Evolutionary conservation across 2,888 invertebrate genomes (phyloP).

Genomic region (Drosophila hamatofila): DNA sequence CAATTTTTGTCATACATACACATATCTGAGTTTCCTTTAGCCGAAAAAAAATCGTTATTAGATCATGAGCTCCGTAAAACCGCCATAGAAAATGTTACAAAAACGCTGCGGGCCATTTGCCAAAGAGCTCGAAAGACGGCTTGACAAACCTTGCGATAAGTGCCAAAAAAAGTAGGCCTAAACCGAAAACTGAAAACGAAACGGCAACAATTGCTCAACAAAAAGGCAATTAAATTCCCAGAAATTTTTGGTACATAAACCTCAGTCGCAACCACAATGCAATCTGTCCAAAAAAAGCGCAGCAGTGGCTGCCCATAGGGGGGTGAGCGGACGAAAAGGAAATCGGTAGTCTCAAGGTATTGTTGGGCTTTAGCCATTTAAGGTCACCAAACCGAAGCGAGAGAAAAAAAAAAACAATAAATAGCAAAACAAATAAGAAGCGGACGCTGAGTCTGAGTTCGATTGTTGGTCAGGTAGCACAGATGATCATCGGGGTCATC

Average conservation of each 20-base stretch:
- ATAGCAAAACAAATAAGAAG: constrained; percentile 56
- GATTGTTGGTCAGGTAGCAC: constrained; percentile 47
- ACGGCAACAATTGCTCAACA: constrained; percentile 51
- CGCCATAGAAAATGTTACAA: constrained; percentile 61
- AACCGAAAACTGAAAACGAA: constrained; percentile 34
- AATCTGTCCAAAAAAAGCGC: constrained; percentile 45
- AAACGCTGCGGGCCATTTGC: constrained; percentile 74
- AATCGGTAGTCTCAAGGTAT: constrained; percentile 42
- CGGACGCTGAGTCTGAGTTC: constrained; percentile 17
- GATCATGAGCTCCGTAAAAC: constrained; percentile 57
- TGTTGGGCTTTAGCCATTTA: constrained; percentile 41
- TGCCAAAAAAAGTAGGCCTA: constrained; percentile 35
- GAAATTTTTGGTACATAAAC: constrained; percentile 50
- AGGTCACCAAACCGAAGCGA: constrained; percentile 38
- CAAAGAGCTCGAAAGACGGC: constrained; percentile 44
- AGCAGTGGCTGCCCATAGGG: constrained; percentile 8
- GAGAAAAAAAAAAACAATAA: constrained; percentile 32
- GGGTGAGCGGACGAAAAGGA: constrained; percentile 17
- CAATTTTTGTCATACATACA: neutral
- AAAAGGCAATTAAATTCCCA: constrained; percentile 75
- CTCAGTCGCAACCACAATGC: constrained; percentile 60
- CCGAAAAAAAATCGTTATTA: constrained; percentile 50
- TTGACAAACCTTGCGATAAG: constrained; percentile 52
- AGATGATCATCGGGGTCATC: constrained; percentile 46
- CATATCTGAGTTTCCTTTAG: constrained; percentile 16